Base-by-base conservation (phyloP, 2,113 vertebrate species). In the Hippoglossus stenolepis region DNA sequence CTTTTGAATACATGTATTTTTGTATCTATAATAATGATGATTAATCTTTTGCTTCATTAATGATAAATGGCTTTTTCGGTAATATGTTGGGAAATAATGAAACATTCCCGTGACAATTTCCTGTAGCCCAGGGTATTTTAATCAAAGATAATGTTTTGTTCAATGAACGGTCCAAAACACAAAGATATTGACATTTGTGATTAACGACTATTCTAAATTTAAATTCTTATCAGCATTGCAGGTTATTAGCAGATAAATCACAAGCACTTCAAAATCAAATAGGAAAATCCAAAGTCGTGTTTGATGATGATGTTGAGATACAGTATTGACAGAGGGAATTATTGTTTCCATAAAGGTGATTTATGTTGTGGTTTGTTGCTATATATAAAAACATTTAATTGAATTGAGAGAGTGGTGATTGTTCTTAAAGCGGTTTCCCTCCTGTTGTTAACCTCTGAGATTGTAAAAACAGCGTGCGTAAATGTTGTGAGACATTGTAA, bases 401-500 rank as follows among this genome's bases (percentile, higher is more conserved):
- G 3, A 61, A 65, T 47, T 73, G 78, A 82, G 83, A 54, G 59
- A 70, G 31, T 17, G 2, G 2, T 69, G 79, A 80, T 79, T 79
- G 69, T 73, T 87, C 28, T 38, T 31, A 70, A 65, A 77, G 64
- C 35, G 56, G 40, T 23, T 18, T 70, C 65, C 47, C 51, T 57
- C 53, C 20, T 21, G 73, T 82, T 83, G 79, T 89, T 90, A 88
- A 88, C 88, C 90, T 85, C 53, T 23, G 70, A 74, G 68, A 69
- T 63, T 13, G 28, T 65, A 77, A 70, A 82, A 24, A 77, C 79
- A 85, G 58, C 53, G 62, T 80, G 78, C 71, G 68, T 79, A 81
- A 79, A 79, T 77, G 82, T 80, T 35, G 71, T 38, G 73, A 81
- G 79, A 87, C 73, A 24, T 57, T 80, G 77, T 85, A 82, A 87